Evolutionary conservation across 2,888 invertebrate species (phyloP).

Genomic region (Tortrix viridana): DNA sequence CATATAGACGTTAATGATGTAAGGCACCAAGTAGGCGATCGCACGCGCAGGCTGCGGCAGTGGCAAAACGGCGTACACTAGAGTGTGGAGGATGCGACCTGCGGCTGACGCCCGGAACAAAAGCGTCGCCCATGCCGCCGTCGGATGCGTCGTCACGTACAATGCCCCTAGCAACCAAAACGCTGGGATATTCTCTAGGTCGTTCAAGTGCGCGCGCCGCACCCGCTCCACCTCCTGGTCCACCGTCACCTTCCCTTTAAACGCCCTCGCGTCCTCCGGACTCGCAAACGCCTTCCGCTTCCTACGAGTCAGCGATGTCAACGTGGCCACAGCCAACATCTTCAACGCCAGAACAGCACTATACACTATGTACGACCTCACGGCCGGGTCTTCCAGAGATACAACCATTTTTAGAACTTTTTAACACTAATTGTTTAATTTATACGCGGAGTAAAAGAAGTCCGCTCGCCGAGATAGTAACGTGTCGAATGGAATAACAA

Average conservation of each 20-base stretch:
- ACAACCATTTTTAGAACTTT: slow-evolving; percentile 50
- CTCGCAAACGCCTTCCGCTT: slow-evolving; percentile 37
- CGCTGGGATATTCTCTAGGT: slow-evolving; percentile 88
- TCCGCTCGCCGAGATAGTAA: slow-evolving; percentile 16
- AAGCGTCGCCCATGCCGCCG: slow-evolving; percentile 59
- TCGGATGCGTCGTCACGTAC: slow-evolving; percentile 85
- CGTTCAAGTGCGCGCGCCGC: slow-evolving; percentile 87
- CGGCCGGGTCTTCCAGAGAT: slow-evolving; percentile 54
- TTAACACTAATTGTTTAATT: slow-evolving; percentile 34
- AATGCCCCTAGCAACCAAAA: slow-evolving; percentile 85
- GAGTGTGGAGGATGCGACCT: slow-evolving; percentile 84
- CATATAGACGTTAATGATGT: slow-evolving; percentile 65
- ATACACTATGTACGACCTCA: slow-evolving; percentile 69
- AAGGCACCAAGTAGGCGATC: slow-evolving; percentile 61
- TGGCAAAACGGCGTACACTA: slow-evolving; percentile 86
- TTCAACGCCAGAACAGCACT: slow-evolving; percentile 68
- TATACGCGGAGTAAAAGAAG: background rate
- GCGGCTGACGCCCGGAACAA: slow-evolving; percentile 81
- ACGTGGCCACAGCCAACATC: slow-evolving; percentile 51
- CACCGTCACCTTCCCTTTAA: slow-evolving; percentile 63
- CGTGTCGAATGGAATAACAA: slow-evolving; percentile 17
- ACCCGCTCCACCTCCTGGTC: slow-evolving; percentile 66
- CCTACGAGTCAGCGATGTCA: slow-evolving; percentile 57
- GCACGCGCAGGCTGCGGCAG: slow-evolving; percentile 83
- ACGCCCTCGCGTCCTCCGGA: slow-evolving; percentile 48